phyloP scores from a whole-genome alignment of 2,797 vertebrate species.

The Enoplosus armatus region DNA sequence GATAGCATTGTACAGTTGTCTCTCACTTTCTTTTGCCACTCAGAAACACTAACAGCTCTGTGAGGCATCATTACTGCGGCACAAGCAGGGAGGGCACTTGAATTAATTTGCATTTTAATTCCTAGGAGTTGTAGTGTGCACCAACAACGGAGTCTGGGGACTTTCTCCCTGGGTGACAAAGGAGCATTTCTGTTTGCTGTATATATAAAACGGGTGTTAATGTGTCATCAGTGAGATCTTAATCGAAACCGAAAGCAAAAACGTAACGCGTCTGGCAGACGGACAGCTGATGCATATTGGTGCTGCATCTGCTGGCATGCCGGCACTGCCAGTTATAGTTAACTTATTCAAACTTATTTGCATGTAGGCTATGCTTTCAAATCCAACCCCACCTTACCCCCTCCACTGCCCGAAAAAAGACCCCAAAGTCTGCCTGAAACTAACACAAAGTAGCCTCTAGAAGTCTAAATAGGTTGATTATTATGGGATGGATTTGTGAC shows the following conservation, averaged over 20 bases:
- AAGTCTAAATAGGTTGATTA: too few species aligned
- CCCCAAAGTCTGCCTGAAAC: too few species aligned
- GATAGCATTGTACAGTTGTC: not conserved
- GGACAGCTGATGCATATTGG: not conserved
- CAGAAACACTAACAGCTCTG: too few species aligned
- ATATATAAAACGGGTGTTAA: not conserved
- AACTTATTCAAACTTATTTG: too few species aligned
- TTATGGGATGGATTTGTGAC: not conserved
- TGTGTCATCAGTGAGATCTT: not conserved
- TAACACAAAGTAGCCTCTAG: too few species aligned
- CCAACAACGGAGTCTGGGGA: too few species aligned
- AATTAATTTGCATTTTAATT: not conserved
- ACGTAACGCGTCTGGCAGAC: not conserved
- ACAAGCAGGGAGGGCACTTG: too few species aligned
- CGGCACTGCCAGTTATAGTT: not conserved
- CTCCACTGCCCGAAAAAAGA: too few species aligned
- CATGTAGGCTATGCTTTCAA: too few species aligned
- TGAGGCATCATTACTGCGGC: not conserved
- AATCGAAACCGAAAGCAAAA: not conserved
- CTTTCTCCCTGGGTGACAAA: not conserved
- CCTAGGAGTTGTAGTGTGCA: not conserved
- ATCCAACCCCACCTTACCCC: too few species aligned
- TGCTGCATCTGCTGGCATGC: not conserved
- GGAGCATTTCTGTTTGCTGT: not conserved
- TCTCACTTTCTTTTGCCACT: not conserved